phyloP scores from a whole-genome alignment of 2,797 vertebrate species.

The Sebastes taczanowskii region DNA sequence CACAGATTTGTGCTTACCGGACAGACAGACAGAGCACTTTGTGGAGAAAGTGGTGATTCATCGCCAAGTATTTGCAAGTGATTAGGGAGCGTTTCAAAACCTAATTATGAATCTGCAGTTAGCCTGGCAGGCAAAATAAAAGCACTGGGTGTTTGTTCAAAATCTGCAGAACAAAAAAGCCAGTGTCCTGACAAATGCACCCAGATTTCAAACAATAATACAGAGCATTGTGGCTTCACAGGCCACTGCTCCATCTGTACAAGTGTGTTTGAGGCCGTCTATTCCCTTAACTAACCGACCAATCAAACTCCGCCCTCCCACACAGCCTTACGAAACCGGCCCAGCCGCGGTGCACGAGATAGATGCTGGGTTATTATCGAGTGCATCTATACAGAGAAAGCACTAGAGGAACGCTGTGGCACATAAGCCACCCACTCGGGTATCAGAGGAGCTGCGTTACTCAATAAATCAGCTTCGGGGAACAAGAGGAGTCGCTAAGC shows the following conservation, averaged over 20 bases:
- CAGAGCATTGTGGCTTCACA: conserved; percentile 30
- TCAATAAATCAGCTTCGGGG: conserved; percentile 47
- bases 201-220: conserved; percentile 35
- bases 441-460: conserved; percentile 40
- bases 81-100: conserved; percentile 25
- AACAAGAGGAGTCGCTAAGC: not conserved
- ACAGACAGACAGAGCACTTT: conserved; percentile 1
- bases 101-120: not conserved
- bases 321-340: conserved; percentile 44
- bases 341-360: conserved; percentile 1
- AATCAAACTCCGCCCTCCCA: conserved; percentile 56
- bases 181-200: conserved; percentile 23
- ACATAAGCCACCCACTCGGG: conserved; percentile 56
- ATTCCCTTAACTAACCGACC: conserved; percentile 38
- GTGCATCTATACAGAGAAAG: conserved; percentile 29
- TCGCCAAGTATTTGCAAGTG: not conserved
- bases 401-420: conserved; percentile 2
- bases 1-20: conserved; percentile 36
- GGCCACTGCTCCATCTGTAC: conserved; percentile 32
- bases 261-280: conserved; percentile 30
- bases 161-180: conserved; percentile 19
- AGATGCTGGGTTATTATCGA: conserved; percentile 25
- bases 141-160: not conserved
- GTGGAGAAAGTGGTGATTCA: conserved; percentile 29
- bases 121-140: not conserved